A percentile compares a stretch with the other conserved stretches of the same genome.
phyloP scores from a whole-genome alignment of 1,140 invertebrate species.

The Drosophila pseudoananassae region DNA sequence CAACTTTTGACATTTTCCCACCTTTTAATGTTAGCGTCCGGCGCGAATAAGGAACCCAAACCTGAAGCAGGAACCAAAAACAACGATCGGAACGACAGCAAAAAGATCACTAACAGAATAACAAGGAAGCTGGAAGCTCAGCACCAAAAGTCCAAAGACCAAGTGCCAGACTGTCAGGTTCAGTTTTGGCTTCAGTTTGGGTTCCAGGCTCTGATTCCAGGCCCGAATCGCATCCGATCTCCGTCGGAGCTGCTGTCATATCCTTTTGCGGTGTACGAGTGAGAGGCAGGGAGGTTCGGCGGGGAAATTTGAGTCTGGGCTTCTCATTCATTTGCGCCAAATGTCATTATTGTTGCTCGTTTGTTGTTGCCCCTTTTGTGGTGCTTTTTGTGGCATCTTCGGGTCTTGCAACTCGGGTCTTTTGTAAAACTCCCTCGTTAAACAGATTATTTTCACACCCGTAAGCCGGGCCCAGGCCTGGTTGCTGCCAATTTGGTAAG shows the following conservation, averaged over 20 bases:
- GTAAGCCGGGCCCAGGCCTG: conserved; percentile 13
- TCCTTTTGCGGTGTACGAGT: conserved; percentile 71
- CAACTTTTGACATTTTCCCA: conserved; percentile 74
- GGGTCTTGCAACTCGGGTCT: conserved; percentile 67
- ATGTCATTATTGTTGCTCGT: conserved; percentile 82
- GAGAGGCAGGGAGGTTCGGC: neutral
- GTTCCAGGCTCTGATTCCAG: conserved; percentile 39
- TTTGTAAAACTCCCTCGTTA: conserved; percentile 82
- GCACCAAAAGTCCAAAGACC: conserved; percentile 31
- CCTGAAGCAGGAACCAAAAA: conserved; percentile 23
- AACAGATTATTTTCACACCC: conserved; percentile 82
- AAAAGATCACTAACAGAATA: conserved; percentile 40
- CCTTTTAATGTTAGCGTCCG: conserved; percentile 70
- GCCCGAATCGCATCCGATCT: conserved; percentile 12
- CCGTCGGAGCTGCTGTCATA: conserved; percentile 67
- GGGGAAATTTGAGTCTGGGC: conserved; percentile 64
- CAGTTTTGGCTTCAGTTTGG: conserved; percentile 24
- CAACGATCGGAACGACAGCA: conserved; percentile 21
- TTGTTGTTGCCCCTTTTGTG: conserved; percentile 54
- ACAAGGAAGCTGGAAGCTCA: conserved; percentile 41
- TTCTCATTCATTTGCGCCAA: conserved; percentile 81
- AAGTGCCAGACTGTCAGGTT: conserved; percentile 45
- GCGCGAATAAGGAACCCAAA: conserved; percentile 14
- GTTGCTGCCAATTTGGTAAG: conserved; percentile 66
- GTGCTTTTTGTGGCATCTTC: conserved; percentile 35